A percentile compares a stretch with the other conserved stretches of the same genome.
Evolutionary conservation across 2,113 vertebrate species (phyloP).

Genomic region (Leptobrachium leishanense): DNA sequence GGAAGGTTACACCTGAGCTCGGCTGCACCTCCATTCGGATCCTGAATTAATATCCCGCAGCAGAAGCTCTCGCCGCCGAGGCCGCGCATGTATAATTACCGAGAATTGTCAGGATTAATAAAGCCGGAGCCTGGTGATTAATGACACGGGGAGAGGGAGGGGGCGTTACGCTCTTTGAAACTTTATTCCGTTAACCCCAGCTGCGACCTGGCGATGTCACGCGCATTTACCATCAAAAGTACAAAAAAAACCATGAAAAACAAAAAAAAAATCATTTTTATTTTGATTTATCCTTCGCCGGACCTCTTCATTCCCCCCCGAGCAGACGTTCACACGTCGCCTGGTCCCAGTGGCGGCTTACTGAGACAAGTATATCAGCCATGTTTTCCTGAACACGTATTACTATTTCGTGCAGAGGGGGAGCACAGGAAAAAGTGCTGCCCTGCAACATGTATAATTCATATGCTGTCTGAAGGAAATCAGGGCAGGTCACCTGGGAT

Average conservation of each 20-base stretch:
- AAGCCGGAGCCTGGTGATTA: constrained; percentile 38
- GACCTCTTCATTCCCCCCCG: not conserved
- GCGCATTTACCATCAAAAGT: not conserved
- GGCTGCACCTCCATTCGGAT: not conserved
- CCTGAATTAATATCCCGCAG: constrained; percentile 23
- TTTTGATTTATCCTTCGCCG: not conserved
- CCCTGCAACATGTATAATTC: too few species aligned
- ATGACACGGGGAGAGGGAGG: constrained; percentile 16
- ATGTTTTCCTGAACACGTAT: too few species aligned
- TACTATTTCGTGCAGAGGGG: too few species aligned
- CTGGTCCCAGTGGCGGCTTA: not conserved
- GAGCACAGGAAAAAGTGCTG: too few species aligned
- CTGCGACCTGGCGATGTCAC: not conserved
- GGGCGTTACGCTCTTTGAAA: not conserved
- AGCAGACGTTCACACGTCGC: not conserved
- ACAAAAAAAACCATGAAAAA: not conserved
- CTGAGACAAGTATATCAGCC: not conserved
- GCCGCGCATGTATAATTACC: constrained; percentile 40
- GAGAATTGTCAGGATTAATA: constrained; percentile 32
- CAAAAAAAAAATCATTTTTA: not conserved
- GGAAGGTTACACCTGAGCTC: too few species aligned
- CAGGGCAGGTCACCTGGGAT: not conserved
- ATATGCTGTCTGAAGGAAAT: too few species aligned
- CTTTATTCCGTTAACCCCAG: constrained; percentile 13
- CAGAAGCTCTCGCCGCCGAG: constrained; percentile 23